Percentiles rank a stretch among this genome's conserved stretches.
phyloP scores from a whole-genome alignment of 2,797 vertebrate species.

The Acipenser transmontanus region DNA sequence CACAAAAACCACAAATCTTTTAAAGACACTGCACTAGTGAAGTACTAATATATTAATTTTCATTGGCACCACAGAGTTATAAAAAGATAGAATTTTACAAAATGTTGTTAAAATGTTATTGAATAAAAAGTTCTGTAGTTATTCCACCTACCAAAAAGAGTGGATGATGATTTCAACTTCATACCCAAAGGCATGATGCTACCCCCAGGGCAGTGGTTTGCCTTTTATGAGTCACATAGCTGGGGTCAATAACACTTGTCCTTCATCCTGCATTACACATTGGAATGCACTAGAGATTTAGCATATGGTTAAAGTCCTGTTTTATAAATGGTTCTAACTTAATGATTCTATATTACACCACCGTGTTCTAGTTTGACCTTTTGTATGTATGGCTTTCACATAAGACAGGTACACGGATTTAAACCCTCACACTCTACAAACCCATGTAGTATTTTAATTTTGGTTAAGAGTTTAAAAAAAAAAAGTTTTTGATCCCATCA shows the following conservation, averaged over 20 bases:
- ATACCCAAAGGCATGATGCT: constrained; percentile 28
- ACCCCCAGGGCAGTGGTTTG: constrained; percentile 22
- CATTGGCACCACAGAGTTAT: too few species aligned
- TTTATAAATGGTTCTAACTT: constrained; percentile 5
- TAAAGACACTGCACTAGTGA: too few species aligned
- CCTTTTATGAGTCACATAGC: constrained; percentile 29
- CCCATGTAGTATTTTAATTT: too few species aligned
- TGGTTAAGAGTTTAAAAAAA: not conserved
- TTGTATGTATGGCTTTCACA: not conserved
- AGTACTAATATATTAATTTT: too few species aligned
- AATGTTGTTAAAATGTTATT: too few species aligned
- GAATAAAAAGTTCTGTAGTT: too few species aligned
- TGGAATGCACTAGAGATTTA: constrained; percentile 31
- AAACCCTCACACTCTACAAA: too few species aligned
- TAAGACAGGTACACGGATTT: too few species aligned
- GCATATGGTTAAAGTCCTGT: constrained; percentile 29
- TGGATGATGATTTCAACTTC: constrained; percentile 15
- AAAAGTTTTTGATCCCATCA: not conserved
- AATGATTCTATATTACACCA: constrained; percentile 9
- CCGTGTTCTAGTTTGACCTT: constrained; percentile 5
- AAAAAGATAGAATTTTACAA: too few species aligned
- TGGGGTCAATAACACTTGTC: constrained; percentile 26
- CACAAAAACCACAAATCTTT: too few species aligned
- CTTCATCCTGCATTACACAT: constrained; percentile 29
- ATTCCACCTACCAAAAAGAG: not conserved